These are phyloP conservation scores for Acanthaster planci DNA, from an alignment of 35 echinoderm and acorn worm species.

Conservation along the genomic window DNA sequence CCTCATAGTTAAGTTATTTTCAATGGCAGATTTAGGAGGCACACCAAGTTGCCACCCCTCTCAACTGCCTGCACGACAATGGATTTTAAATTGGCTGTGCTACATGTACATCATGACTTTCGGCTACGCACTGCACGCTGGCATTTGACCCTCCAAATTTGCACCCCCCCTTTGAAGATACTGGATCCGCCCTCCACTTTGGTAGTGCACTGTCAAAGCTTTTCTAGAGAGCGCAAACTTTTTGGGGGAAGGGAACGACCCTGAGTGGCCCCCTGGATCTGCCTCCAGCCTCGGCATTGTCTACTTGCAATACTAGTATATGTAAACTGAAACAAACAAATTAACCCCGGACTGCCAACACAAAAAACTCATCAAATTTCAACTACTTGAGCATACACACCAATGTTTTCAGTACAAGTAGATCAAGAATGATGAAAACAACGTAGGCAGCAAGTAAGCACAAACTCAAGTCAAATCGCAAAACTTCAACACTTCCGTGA, in stretches of 20 bases:
- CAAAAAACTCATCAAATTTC: background rate
- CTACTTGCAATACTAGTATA: background rate
- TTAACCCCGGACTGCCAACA: background rate
- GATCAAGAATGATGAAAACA: background rate
- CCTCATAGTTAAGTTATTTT: too few relatives aligned
- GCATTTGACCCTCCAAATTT: too few relatives aligned
- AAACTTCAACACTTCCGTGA: background rate
- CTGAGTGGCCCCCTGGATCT: background rate
- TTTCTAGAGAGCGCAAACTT: background rate
- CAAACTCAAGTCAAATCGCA: background rate
- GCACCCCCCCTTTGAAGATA: too few relatives aligned
- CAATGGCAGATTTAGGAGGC: too few relatives aligned
- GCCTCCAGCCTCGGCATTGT: background rate
- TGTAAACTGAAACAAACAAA: background rate
- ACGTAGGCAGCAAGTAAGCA: background rate
- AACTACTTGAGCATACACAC: background rate
- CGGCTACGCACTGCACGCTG: too few relatives aligned
- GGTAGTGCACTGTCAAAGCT: too few relatives aligned
- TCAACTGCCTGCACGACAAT: too few relatives aligned
- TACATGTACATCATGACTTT: too few relatives aligned
- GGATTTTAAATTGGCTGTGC: too few relatives aligned
- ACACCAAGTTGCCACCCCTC: too few relatives aligned
- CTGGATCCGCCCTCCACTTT: too few relatives aligned
- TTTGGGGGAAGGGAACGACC: background rate
- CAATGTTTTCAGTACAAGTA: background rate